Percentiles rank a stretch among this genome's conserved stretches.
These are phyloP conservation scores for Dinoponera quadriceps DNA, from an alignment of 1,140 invertebrate species.

Conservation along the genomic window DNA sequence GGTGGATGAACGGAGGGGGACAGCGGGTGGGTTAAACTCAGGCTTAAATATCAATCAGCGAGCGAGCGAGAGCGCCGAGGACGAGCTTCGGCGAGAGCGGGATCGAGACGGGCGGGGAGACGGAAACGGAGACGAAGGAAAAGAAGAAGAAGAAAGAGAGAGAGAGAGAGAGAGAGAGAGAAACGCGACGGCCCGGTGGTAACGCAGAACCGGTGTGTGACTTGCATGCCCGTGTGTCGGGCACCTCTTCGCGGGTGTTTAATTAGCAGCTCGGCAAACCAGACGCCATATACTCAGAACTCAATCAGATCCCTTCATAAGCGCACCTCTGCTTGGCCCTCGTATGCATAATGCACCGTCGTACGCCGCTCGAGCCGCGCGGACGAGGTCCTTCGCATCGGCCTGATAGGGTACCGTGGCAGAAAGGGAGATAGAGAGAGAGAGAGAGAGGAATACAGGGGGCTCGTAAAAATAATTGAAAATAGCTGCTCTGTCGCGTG, in stretches of 20 bases:
- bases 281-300: slow-evolving; percentile 85
- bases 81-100: slow-evolving; percentile 9
- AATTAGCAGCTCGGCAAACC: slow-evolving; percentile 85
- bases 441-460: background rate
- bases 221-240: slow-evolving; percentile 68
- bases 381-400: slow-evolving; percentile 40
- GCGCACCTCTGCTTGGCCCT: slow-evolving; percentile 74
- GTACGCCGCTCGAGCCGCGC: slow-evolving; percentile 59
- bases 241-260: slow-evolving; percentile 82
- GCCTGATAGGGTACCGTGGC: background rate
- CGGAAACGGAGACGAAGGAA: slow-evolving; percentile 48
- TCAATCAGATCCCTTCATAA: slow-evolving; percentile 86
- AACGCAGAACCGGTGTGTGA: slow-evolving; percentile 71
- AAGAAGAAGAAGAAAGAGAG: slow-evolving; percentile 33
- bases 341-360: slow-evolving; percentile 83
- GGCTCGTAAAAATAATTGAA: slow-evolving; percentile 31
- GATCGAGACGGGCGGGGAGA: slow-evolving; percentile 60
- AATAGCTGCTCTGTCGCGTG: background rate
- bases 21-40: slow-evolving; percentile 78
- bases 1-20: slow-evolving; percentile 58
- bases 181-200: slow-evolving; percentile 39
- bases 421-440: slow-evolving; percentile 3
- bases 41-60: slow-evolving; percentile 84
- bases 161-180: slow-evolving; percentile 24
- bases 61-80: slow-evolving; percentile 63